These are phyloP conservation scores for Netelia fuscicornis DNA, from an alignment of 2,888 invertebrate species.

Conservation along the genomic window DNA sequence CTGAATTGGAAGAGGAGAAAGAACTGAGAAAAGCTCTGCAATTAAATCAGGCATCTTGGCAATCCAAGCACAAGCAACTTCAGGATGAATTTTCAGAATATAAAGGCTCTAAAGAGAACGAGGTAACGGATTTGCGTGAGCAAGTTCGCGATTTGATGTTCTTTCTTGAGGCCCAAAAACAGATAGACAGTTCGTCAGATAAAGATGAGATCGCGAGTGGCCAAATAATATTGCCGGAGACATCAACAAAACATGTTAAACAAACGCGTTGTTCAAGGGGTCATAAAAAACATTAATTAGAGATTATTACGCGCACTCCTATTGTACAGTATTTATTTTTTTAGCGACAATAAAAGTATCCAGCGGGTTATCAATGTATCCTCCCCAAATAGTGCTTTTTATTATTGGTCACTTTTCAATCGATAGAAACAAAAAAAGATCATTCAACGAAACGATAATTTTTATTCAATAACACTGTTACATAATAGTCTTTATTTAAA, in stretches of 20 bases:
- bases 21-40: constrained; percentile 92
- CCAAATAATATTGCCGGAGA: constrained; percentile 86
- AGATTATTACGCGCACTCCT: constrained; percentile 5
- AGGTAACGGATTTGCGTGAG: constrained; percentile 94
- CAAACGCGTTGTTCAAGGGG: constrained; percentile 70
- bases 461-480: constrained; percentile 75
- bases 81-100: constrained; percentile 81
- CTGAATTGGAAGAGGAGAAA: constrained; percentile 93
- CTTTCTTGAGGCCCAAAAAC: constrained; percentile 94
- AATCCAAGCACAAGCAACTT: constrained; percentile 85
- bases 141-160: constrained; percentile 99
- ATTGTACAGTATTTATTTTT: constrained; percentile 69
- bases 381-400: background rate
- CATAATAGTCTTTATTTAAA: constrained; percentile 76
- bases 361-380: constrained; percentile 8
- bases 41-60: constrained; percentile 91
- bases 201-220: constrained; percentile 88
- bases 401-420: background rate
- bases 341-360: constrained; percentile 60
- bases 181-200: constrained; percentile 86
- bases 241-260: constrained; percentile 63
- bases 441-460: constrained; percentile 65
- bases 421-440: constrained; percentile 13
- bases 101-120: constrained; percentile 85
- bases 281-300: constrained; percentile 74